Evolutionary conservation across 2,113 vertebrate species (phyloP).

Genomic region (Bubo bubo): DNA sequence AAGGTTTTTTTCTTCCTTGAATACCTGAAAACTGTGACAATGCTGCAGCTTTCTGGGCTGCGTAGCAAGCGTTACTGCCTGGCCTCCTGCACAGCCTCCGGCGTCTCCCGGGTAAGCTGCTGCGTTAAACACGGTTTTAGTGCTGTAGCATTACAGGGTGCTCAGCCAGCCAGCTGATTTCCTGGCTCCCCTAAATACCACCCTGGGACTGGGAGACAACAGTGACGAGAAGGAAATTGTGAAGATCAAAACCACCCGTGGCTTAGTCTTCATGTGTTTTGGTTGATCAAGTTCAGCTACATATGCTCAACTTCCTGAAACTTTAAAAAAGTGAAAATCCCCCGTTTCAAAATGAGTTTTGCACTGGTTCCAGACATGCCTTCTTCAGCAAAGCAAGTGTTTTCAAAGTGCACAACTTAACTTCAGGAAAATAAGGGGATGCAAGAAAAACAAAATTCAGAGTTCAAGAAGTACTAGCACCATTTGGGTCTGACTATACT

Average conservation of each 20-base stretch:
- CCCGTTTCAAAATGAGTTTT: neutral
- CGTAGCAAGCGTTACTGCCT: accelerated
- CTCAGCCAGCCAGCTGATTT: neutral
- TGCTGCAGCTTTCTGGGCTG: neutral
- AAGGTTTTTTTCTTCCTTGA: no score
- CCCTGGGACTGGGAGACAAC: neutral
- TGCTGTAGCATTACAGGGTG: accelerated
- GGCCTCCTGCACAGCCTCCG: accelerated
- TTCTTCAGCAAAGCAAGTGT: neutral
- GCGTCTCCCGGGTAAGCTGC: accelerated
- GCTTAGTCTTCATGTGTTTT: accelerated
- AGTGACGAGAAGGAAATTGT: neutral
- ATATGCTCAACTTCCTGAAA: neutral
- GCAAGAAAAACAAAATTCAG: neutral
- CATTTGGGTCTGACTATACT: neutral
- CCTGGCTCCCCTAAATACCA: neutral
- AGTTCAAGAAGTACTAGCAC: neutral
- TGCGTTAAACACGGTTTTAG: no score
- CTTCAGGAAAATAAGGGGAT: neutral
- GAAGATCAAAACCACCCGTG: accelerated
- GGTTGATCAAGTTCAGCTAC: neutral
- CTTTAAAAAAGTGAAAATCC: neutral
- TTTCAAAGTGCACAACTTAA: neutral
- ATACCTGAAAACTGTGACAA: accelerated
- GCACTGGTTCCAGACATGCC: neutral